Evolutionary conservation across 2,888 invertebrate species (phyloP).

Genomic region (Adelognathus sp.): DNA sequence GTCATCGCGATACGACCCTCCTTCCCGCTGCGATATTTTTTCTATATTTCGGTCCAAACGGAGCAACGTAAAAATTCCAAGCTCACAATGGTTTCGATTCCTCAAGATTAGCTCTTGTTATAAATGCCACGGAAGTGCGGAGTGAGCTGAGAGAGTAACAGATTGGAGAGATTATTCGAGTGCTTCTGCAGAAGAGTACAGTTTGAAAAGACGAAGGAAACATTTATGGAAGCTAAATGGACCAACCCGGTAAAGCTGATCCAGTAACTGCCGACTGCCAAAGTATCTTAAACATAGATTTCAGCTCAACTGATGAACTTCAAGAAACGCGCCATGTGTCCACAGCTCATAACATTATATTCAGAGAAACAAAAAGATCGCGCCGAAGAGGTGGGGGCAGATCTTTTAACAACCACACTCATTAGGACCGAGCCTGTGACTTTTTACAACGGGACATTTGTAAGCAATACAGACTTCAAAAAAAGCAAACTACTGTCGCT

Average conservation of each 20-base stretch:
- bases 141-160: background rate
- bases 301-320: background rate
- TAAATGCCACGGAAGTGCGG: background rate
- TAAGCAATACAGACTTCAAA: conserved; percentile 79
- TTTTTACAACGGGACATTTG: conserved; percentile 80
- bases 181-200: background rate
- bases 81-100: background rate
- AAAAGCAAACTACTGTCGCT: conserved; percentile 75
- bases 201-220: background rate
- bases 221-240: background rate
- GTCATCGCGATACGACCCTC: background rate
- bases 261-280: background rate
- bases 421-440: conserved; percentile 76
- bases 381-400: conserved; percentile 40
- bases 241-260: background rate
- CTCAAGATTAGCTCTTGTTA: background rate
- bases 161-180: background rate
- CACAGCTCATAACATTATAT: conserved; percentile 17
- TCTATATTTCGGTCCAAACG: background rate
- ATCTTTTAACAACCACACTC: conserved; percentile 81
- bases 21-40: background rate
- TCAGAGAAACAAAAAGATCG: conserved; percentile 34
- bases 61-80: conserved; percentile 14
- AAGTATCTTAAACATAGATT: background rate
- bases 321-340: background rate